Conservation (phyloP, 2,113 vertebrate species). For the Aramus guarauna region DNA sequence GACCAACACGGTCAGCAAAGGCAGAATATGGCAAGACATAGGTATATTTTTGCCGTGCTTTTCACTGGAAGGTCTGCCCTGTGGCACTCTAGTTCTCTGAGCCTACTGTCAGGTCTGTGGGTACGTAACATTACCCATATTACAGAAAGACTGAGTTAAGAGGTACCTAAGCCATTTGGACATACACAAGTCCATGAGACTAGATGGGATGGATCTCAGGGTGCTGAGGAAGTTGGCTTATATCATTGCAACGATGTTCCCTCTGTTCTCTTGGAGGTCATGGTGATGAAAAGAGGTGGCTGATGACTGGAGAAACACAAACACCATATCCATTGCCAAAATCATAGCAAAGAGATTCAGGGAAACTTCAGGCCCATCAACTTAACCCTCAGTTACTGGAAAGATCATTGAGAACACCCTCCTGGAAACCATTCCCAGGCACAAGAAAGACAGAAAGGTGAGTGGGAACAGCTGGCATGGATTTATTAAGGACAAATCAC, state of each 20-base stretch:
- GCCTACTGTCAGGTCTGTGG: neutral
- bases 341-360: neutral
- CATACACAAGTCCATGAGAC: neutral
- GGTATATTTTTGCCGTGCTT: neutral
- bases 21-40: neutral
- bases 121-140: neutral
- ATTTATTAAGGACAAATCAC: neutral
- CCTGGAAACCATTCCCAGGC: neutral
- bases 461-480: neutral
- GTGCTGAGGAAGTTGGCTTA: neutral
- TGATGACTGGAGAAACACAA: neutral
- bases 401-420: neutral
- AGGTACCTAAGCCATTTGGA: neutral
- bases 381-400: neutral
- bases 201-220: neutral
- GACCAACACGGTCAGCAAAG: fast-evolving
- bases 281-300: neutral
- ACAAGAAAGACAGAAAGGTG: neutral
- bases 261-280: neutral
- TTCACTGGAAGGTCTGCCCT: neutral
- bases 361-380: neutral
- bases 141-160: neutral
- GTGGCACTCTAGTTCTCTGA: neutral
- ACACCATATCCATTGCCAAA: neutral
- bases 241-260: neutral